Conservation (phyloP, 2,888 invertebrate species). For the Atethmia centrago region DNA sequence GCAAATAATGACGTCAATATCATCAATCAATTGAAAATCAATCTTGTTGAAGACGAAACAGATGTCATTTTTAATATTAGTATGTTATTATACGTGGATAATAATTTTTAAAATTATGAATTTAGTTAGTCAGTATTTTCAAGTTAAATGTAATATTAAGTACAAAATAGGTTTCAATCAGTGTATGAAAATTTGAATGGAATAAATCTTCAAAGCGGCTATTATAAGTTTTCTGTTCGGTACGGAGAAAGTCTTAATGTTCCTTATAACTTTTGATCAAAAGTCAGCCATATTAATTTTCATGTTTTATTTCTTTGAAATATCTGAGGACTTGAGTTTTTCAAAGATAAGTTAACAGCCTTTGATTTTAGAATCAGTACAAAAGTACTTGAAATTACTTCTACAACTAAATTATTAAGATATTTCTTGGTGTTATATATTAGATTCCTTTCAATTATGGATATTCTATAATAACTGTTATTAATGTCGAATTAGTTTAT, state of each 20-base stretch:
- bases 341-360: not conserved
- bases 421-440: not conserved
- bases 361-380: constrained; percentile 15
- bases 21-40: not conserved
- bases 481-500: no score
- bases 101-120: not conserved
- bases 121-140: not conserved
- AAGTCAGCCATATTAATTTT: constrained; percentile 16
- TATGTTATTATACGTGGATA: not conserved
- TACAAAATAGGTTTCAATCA: constrained; percentile 20
- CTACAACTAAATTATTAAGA: not conserved
- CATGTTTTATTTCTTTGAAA: not conserved
- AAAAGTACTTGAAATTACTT: not conserved
- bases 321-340: not conserved
- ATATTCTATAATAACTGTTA: not conserved
- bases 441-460: not conserved
- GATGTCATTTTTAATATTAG: not conserved
- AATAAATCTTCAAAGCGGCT: constrained; percentile 13
- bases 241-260: constrained; percentile 12
- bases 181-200: constrained; percentile 1
- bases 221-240: constrained; percentile 45
- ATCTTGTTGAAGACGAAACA: not conserved
- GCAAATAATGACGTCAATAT: constrained; percentile 26
- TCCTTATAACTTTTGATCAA: constrained; percentile 44
- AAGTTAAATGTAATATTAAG: not conserved